Percentiles rank a stretch among this genome's conserved stretches.
phyloP scores from a whole-genome alignment of 2,888 invertebrate genomes.

The Pseudoips prasinana region DNA sequence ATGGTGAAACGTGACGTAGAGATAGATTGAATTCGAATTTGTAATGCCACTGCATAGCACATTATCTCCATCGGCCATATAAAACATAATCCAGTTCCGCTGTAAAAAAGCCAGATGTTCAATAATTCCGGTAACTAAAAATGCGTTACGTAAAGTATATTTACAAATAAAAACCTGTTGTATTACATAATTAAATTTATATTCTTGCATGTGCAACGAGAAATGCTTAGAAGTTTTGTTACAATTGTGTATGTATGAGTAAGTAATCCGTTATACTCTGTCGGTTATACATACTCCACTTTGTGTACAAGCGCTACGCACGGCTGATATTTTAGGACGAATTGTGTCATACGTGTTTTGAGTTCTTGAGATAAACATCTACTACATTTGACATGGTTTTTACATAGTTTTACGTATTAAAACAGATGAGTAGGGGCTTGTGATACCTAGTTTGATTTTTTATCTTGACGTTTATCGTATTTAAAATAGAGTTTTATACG shows the following conservation, averaged over 20 bases:
- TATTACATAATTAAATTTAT: constrained; percentile 8
- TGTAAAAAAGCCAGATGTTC: no score
- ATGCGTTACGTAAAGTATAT: no score
- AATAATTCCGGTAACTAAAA: no score
- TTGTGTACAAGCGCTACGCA: constrained; percentile 10
- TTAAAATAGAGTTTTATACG: no score
- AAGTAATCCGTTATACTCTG: constrained; percentile 32
- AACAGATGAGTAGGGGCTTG: no score
- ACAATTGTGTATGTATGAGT: constrained; percentile 24
- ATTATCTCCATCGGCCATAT: no score
- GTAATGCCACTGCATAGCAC: no score
- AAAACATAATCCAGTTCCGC: no score
- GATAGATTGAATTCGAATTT: no score
- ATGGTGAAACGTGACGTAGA: no score
- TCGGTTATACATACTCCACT: constrained; percentile 21
- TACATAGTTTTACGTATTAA: constrained; percentile 10
- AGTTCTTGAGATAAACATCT: constrained; percentile 17
- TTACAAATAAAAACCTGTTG: constrained; percentile 2
- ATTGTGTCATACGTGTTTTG: constrained; percentile 22
- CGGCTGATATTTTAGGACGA: constrained; percentile 21
- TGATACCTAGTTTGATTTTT: no score
- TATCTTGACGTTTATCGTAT: no score
- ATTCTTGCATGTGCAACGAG: constrained; percentile 16
- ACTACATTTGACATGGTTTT: constrained; percentile 6
- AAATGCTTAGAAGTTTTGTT: constrained; percentile 15